Evolutionary conservation across 1,140 invertebrate species (phyloP).

Genomic region (Drosophila kepulauana): DNA sequence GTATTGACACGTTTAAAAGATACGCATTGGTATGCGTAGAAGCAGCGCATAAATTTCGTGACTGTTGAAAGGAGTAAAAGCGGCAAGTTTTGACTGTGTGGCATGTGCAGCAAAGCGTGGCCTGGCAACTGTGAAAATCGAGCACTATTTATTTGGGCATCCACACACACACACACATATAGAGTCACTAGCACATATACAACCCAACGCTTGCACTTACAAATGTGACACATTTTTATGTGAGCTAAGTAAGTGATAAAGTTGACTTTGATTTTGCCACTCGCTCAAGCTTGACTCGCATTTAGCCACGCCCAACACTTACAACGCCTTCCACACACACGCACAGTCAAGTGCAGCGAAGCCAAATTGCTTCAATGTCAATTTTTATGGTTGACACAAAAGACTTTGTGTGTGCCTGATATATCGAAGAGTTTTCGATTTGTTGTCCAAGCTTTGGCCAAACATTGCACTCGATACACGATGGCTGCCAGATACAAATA

Average conservation of each 20-base stretch:
- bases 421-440: constrained; percentile 41
- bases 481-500: constrained; percentile 4
- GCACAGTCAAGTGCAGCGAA: constrained; percentile 49
- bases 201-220: background rate
- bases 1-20: constrained; percentile 16
- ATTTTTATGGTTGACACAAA: constrained; percentile 60
- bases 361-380: constrained; percentile 73
- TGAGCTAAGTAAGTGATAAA: constrained; percentile 77
- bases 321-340: background rate
- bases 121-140: constrained; percentile 46
- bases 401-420: constrained; percentile 28
- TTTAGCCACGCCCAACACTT: constrained; percentile 16
- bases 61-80: constrained; percentile 41
- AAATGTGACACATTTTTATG: constrained; percentile 54
- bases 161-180: constrained; percentile 7
- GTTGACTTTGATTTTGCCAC: constrained; percentile 74
- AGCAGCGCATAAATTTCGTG: constrained; percentile 72
- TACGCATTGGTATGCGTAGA: constrained; percentile 24
- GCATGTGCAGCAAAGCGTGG: constrained; percentile 76
- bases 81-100: constrained; percentile 37
- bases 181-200: background rate
- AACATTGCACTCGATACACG: constrained; percentile 48
- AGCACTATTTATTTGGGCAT: constrained; percentile 71
- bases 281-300: constrained; percentile 42
- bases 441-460: constrained; percentile 44